phyloP scores from a whole-genome alignment of 2,888 invertebrate genomes.

The Drosophila suboccidentalis region DNA sequence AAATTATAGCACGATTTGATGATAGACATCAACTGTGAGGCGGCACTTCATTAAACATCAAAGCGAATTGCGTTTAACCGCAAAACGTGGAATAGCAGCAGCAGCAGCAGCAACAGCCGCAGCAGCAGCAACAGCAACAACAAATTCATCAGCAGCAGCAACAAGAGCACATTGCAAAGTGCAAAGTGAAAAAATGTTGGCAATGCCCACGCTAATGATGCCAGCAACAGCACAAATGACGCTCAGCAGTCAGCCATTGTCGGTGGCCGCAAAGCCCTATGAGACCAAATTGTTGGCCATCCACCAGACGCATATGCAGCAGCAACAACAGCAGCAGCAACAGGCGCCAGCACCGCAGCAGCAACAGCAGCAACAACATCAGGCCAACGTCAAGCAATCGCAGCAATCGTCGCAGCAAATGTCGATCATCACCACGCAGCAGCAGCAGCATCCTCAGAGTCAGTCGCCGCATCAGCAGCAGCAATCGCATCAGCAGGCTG shows the following conservation, averaged over 20 bases:
- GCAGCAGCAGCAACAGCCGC: conserved; percentile 54
- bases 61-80: conserved; percentile 73
- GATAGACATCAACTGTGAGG: conserved; percentile 70
- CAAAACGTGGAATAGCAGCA: conserved; percentile 70
- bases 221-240: conserved; percentile 86
- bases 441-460: conserved; percentile 80
- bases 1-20: conserved; percentile 74
- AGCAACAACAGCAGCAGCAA: conserved; percentile 66
- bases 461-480: conserved; percentile 81
- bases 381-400: conserved; percentile 71
- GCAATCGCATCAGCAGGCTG: conserved; percentile 79
- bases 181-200: conserved; percentile 83
- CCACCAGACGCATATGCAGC: conserved; percentile 85
- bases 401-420: conserved; percentile 82
- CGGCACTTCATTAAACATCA: conserved; percentile 82
- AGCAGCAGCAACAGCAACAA: conserved; percentile 40
- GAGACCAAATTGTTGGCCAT: conserved; percentile 86
- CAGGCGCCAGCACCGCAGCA: conserved; percentile 71
- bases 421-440: conserved; percentile 78
- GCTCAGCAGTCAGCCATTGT: conserved; percentile 85
- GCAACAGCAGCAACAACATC: conserved; percentile 75
- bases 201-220: conserved; percentile 86
- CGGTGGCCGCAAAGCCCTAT: conserved; percentile 85
- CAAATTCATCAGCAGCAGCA: conserved; percentile 42
- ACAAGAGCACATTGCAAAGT: conserved; percentile 46